Base-by-base conservation (phyloP, 2,113 vertebrate genomes). In the Chloebia gouldiae region DNA sequence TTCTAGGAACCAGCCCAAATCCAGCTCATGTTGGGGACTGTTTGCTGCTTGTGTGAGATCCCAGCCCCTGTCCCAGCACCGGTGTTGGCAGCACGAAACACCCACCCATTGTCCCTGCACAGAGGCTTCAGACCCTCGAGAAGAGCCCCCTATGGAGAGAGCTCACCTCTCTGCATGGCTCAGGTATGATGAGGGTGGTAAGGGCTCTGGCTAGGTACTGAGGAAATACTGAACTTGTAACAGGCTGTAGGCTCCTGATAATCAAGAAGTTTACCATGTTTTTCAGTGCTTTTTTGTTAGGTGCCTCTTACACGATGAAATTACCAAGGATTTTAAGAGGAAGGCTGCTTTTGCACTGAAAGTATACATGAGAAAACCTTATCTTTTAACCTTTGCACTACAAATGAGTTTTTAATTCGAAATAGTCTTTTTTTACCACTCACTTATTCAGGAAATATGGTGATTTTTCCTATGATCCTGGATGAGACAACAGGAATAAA, bases 1-100 rank as follows among this genome's bases (percentile, higher is more conserved):
- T 88, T 66, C 47, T 31, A 90, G 71, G 59, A 95, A 63, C 14
- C 28, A 64, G 24, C 28, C 37, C 65, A 80, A 88, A 81, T 56
- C 19, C 35, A 92, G 35, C 25, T 88, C 33, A 37, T 20, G 28
- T 8, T 4, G 6, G 60, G 75, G 51, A 40, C 3, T 2, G 0
- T 30, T 80, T 57, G 35, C 35, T 4, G 2, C 37, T 28, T 78
- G 69, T 31, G 37, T 51, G 84, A 87, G 28, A 83, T n/a, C 15
- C 54, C 63, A 90, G 68, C 9, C 24, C 17, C 22, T 66, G 33
- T 33, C 40, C 28, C 60, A 56, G 15, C 19, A 45, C 13, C 53
- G 20, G 20, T 50, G 25, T 2, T 82, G 71, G 66, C 64, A 88
- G 64, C 51, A 63, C 0, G 2, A n/a, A 70, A 17, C 11, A 44